Base-by-base conservation (phyloP, 2,888 invertebrate genomes). In the Pogonocherus hispidulus region DNA sequence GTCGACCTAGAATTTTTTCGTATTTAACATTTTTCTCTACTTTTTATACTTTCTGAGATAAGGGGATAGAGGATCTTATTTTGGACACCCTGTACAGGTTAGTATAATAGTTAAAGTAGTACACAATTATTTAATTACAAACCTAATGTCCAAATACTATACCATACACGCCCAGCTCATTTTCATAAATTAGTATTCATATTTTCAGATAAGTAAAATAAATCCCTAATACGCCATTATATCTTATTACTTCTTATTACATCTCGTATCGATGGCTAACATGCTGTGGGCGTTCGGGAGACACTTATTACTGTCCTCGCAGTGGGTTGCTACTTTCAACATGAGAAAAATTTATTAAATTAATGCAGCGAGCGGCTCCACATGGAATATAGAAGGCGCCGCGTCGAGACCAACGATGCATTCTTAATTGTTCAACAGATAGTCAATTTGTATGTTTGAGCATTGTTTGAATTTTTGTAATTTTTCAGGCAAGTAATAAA, bases 121-220 rank as follows among this genome's bases (percentile, higher is more conserved):
- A 14, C 5, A 14, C 4, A 41, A 2, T 32, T 52, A 52, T 52
- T 18, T 52, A 52, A 52, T 32, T 52, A 52, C 32, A 32, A 27
- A 22, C 11, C 22, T 23, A 20, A 14, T 49, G n/a, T 14, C 14
- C n/a, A 6, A 14, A 2, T 23, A 14, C 9, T 22, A 23, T 23
- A 49, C 11, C 9, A 11, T 51, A 52, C n/a, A 27, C 18, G 32
- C 14, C 2, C 8, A 8, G 18, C 18, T 8, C 32, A 52, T 52
- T 52, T 52, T 2, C 52, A 52, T 51, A 51, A 51, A 51, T 51
- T 27, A 51, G 27, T 51, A 51, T 52, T 32, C 32, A 52, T 52
- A 18, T 52, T 32, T 52, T 18, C 1, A 27, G 18, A 52, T 18
- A 52, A 32, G 18, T 32, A 27, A 32, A 52, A 52, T 32, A 32